Evolutionary conservation across 1,140 invertebrate species (phyloP).

Genomic region (Armadillidium nasatum): DNA sequence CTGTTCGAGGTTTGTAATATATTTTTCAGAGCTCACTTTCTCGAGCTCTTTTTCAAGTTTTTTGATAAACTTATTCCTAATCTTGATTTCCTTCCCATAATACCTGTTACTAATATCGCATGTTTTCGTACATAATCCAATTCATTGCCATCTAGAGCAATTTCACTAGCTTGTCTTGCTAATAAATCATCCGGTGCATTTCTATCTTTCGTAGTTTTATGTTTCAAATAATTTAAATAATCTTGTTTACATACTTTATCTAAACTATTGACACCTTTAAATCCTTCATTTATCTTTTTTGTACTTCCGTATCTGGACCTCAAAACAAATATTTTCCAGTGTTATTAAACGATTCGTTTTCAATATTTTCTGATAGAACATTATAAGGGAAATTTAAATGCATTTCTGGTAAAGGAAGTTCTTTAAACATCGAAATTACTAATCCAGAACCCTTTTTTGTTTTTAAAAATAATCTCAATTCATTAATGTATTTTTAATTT

Average conservation of each 20-base stretch:
- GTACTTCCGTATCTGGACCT: not conserved
- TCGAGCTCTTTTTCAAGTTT: too few species aligned
- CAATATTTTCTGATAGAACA: not conserved
- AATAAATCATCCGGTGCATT: not conserved
- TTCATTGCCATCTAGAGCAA: not conserved
- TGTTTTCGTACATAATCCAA: not conserved
- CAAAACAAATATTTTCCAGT: not conserved
- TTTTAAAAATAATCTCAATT: too few species aligned
- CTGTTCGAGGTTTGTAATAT: too few species aligned
- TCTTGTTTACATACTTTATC: not conserved
- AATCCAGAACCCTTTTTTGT: too few species aligned
- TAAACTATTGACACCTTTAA: conserved; percentile 10
- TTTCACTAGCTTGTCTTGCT: conserved; percentile 14
- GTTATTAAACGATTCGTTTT: not conserved
- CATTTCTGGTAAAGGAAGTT: too few species aligned
- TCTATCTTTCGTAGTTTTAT: not conserved
- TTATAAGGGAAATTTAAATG: too few species aligned
- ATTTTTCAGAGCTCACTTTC: too few species aligned
- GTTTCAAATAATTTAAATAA: not conserved
- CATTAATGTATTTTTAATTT: too few species aligned
- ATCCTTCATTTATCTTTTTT: not conserved
- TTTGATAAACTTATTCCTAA: not conserved
- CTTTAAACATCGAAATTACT: too few species aligned
- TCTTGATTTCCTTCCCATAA: conserved; percentile 13
- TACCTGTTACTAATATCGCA: not conserved